These are phyloP conservation scores for Drosophila mimetica DNA, from an alignment of 2,888 invertebrate species.

Conservation along the genomic window DNA sequence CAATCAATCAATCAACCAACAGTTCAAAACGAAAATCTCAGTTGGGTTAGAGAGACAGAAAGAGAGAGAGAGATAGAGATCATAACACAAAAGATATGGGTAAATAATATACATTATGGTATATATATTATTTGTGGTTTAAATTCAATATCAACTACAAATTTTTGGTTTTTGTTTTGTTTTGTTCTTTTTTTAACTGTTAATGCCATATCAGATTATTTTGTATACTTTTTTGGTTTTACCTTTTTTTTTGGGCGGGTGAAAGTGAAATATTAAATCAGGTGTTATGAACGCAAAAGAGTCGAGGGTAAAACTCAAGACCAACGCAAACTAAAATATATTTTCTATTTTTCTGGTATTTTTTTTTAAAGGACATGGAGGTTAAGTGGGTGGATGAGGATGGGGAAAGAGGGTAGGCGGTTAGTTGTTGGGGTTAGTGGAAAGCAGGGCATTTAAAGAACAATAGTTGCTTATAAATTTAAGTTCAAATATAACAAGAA, in stretches of 20 bases:
- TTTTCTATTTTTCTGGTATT: conserved; percentile 46
- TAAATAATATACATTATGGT: conserved; percentile 50
- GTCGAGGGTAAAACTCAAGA: conserved; percentile 34
- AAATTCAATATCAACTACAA: conserved; percentile 61
- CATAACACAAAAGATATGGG: conserved; percentile 57
- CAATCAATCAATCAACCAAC: conserved; percentile 71
- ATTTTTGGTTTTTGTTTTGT: conserved; percentile 37
- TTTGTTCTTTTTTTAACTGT: conserved; percentile 37
- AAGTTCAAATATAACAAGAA: conserved; percentile 78
- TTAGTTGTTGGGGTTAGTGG: conserved; percentile 6
- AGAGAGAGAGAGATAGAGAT: conserved; percentile 33
- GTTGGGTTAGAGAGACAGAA: conserved; percentile 17
- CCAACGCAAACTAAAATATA: conserved; percentile 40
- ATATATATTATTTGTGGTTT: conserved; percentile 58
- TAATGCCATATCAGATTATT: conserved; percentile 45
- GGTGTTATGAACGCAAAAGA: conserved; percentile 31
- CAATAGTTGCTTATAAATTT: conserved; percentile 78
- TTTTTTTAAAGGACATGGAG: conserved; percentile 39
- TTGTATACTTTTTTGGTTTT: conserved; percentile 41
- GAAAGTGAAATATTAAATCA: conserved; percentile 45
- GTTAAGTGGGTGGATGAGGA: neutral
- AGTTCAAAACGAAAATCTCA: conserved; percentile 57
- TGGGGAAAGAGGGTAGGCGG: neutral
- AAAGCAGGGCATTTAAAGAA: conserved; percentile 60
- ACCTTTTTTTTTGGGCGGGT: conserved; percentile 36